Base-by-base conservation (phyloP, 2,113 vertebrate species). In the Microcebus ravelobensis region DNA sequence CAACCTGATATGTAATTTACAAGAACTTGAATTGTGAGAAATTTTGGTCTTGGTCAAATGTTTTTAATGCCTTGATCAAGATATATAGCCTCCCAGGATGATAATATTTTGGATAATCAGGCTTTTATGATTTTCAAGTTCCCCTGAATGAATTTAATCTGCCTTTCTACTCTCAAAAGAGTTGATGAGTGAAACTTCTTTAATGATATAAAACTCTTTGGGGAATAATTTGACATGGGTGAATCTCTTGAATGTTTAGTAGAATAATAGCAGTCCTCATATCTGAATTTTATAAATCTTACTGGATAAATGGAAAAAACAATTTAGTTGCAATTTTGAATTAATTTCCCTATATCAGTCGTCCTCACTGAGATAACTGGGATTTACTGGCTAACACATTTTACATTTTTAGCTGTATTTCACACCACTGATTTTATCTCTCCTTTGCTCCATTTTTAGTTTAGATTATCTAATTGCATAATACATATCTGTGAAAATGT, bases 61-160 rank as follows among this genome's bases (percentile, higher is more conserved):
- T 61, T 95, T 91, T 80, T 1, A 1, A 76, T 86, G 45, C 68
- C 0, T 12, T 95, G 39, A n/a, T 11, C 18, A 97, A 42, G 92
- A 31, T 18, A 59, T 23, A 45, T 2, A 68, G 5, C 48, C 17
- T 89, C 18, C 14, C 1, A 63, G 9, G 14, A 17, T 48, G 68
- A 89, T 63, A 45, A 8, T 61, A 67, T 21, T 67, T 77, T 13
- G 31, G 39, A 34, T 50, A 76, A 61, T n/a, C 76, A 23, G 1
- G 48, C n/a, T 91, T 96, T 45, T 57, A 31, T 23, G 8, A 87
- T 52, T 18, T 95, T 82, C n/a, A 89, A 90, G 39, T 91, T 39
- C 42, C 79, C 57, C 57, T 88, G 57, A 48, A 9, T 80, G 61
- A 89, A 86, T 77, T 77, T 81, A 85, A 93, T 76, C 0, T 39